Evolutionary conservation across 2,113 vertebrate genomes (phyloP), one percentile per base, ranked within the genome.

Genomic region (Clinocottus analis): DNA sequence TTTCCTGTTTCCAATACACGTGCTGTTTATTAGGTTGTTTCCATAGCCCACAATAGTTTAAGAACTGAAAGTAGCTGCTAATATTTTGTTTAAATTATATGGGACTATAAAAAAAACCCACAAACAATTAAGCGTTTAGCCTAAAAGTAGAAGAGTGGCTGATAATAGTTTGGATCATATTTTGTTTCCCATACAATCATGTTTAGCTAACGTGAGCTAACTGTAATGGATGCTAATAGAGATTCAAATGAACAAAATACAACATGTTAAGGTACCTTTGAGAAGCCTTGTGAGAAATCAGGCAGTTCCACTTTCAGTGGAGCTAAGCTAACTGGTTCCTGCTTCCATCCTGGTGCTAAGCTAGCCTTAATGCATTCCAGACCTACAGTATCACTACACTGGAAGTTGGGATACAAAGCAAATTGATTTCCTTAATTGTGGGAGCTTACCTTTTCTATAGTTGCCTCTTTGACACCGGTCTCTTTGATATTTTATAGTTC

Each of bases 381-480:
- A n/a, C n/a, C 14, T 16, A 45, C 14, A 43, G 41, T 43, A 16
- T 17, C 43, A 17, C 14, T 13, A 14, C 31, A 61, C 29, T 35
- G 55, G 55, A 73, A 72, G 56, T 33, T 60, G 39, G 43, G 51
- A 75, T 43, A 62, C 45, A 63, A 47, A 16, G 21, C 19, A 29
- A 41, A 59, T n/a, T 41, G 21, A 51, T 67, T 69, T 55, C 47
- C 27, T 29, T 1, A 63, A 65, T 14, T 53, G 21, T 7, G 12
- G 0, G 19, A 23, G 3, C 25, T 7, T 3, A 25, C 14, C 37
- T 31, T 66, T 53, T 45, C 16, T 45, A 45, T 16, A 45, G 43
- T 17, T 16, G 14, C 17, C 14, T 45, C 43, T 17, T 17, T 45
- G 14, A 45, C 41, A 43, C 41, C 41, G 16, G 14, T 43, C 13